Percentiles rank a stretch among this genome's conserved stretches.
Evolutionary conservation across 2,797 vertebrate species (phyloP).

Genomic region (Steatocranus sp.): DNA sequence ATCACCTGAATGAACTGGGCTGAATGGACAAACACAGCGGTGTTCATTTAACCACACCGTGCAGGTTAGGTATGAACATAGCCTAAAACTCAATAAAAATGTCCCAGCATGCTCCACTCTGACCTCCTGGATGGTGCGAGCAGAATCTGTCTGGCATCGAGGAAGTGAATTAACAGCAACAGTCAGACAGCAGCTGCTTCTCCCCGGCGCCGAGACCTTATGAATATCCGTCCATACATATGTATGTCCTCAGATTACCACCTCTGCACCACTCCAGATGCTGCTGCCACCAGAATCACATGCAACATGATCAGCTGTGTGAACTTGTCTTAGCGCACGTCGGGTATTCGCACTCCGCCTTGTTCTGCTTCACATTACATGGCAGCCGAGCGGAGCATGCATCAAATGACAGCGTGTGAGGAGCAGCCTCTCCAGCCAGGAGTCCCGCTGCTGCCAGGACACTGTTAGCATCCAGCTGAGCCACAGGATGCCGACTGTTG

Average conservation of each 20-base stretch:
- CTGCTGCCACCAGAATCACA: background rate
- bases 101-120: constrained; percentile 51
- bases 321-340: constrained; percentile 2
- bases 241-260: constrained; percentile 25
- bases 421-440: constrained; percentile 7
- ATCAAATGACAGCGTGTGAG: constrained; percentile 24
- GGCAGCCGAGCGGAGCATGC: constrained; percentile 15
- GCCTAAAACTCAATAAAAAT: constrained; percentile 28
- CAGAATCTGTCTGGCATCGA: constrained; percentile 16
- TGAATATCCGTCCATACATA: constrained; percentile 24
- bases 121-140: constrained; percentile 3
- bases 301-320: background rate
- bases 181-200: constrained; percentile 47
- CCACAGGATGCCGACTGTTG: constrained; percentile 13
- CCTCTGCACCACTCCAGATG: constrained; percentile 49
- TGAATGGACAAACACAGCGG: constrained; percentile 31
- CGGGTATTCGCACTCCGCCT: background rate
- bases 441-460: constrained; percentile 16
- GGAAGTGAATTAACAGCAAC: constrained; percentile 44
- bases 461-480: constrained; percentile 46
- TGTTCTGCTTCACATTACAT: constrained; percentile 30
- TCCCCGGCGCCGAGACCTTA: background rate
- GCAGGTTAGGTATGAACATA: constrained; percentile 1
- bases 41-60: background rate
- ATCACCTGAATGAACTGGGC: background rate